Conservation (phyloP, 2,113 vertebrate species). For the Varanus komodoensis region DNA sequence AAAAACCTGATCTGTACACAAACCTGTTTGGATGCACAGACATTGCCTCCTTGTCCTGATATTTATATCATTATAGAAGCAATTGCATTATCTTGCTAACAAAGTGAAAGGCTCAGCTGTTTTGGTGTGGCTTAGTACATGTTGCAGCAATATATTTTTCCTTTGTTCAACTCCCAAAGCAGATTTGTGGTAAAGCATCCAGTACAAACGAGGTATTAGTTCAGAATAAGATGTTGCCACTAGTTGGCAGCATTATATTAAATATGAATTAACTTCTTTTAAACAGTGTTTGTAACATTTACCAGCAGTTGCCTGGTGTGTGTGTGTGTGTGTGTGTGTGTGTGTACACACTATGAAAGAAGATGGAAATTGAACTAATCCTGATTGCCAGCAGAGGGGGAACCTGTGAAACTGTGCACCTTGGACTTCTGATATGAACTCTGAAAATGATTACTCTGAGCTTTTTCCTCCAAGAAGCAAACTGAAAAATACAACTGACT, state of each 20-base stretch:
- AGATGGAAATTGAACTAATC: constrained; percentile 22
- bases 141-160: neutral
- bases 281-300: constrained; percentile 31
- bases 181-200: constrained; percentile 21
- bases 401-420: constrained; percentile 7
- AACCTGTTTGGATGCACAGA: neutral
- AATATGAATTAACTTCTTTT: constrained; percentile 66
- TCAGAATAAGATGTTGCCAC: constrained; percentile 73
- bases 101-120: neutral
- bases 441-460: neutral
- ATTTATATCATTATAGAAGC: neutral
- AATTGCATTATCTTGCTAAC: neutral
- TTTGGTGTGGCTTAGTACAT: constrained; percentile 12
- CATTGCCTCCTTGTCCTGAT: neutral
- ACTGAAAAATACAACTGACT: neutral
- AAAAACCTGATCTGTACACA: neutral
- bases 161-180: constrained; percentile 19
- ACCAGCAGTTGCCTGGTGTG: constrained; percentile 18
- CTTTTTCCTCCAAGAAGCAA: neutral
- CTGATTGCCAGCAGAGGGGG: neutral
- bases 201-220: constrained; percentile 26
- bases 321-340: neutral
- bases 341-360: constrained; percentile 7
- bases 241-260: constrained; percentile 83
- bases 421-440: constrained; percentile 6